Conservation (phyloP, 2,888 invertebrate genomes). For the Listrodromus nycthemerus region DNA sequence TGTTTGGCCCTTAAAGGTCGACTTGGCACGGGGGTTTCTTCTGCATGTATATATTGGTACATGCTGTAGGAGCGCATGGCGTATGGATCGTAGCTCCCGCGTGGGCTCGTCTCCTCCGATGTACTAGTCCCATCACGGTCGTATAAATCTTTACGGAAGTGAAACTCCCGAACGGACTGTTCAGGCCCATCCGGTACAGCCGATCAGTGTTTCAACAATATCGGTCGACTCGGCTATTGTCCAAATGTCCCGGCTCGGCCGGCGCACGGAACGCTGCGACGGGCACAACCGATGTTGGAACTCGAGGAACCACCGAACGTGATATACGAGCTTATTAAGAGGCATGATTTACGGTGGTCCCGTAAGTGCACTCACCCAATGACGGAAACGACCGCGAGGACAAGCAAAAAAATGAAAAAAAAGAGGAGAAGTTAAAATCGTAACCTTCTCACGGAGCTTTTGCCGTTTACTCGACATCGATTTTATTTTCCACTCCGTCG, state of each 20-base stretch:
- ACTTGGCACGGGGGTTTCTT: constrained; percentile 48
- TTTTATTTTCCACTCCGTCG: neutral
- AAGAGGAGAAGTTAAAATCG: constrained; percentile 38
- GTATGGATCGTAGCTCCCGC: constrained; percentile 48
- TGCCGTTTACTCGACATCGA: constrained; percentile 1
- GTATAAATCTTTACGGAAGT: constrained; percentile 75
- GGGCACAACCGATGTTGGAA: constrained; percentile 43
- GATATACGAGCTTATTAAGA: constrained; percentile 70
- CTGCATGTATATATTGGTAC: constrained; percentile 24
- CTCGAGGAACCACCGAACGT: constrained; percentile 40
- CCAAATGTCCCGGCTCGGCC: constrained; percentile 45
- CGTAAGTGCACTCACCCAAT: constrained; percentile 25
- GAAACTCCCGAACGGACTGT: constrained; percentile 71
- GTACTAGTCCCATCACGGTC: constrained; percentile 50
- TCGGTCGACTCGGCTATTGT: constrained; percentile 74
- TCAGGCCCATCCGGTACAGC: constrained; percentile 56
- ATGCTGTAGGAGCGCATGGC: constrained; percentile 47
- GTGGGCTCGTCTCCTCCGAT: constrained; percentile 14
- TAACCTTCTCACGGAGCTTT: constrained; percentile 56
- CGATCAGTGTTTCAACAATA: constrained; percentile 75
- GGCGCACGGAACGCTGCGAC: constrained; percentile 5
- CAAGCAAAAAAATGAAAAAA: constrained; percentile 35
- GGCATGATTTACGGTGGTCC: constrained; percentile 65
- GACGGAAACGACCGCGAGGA: constrained; percentile 38
- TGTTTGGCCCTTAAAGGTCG: constrained; percentile 75